Conservation (phyloP, 2,113 vertebrate genomes). For the Cichladusa arquata region DNA sequence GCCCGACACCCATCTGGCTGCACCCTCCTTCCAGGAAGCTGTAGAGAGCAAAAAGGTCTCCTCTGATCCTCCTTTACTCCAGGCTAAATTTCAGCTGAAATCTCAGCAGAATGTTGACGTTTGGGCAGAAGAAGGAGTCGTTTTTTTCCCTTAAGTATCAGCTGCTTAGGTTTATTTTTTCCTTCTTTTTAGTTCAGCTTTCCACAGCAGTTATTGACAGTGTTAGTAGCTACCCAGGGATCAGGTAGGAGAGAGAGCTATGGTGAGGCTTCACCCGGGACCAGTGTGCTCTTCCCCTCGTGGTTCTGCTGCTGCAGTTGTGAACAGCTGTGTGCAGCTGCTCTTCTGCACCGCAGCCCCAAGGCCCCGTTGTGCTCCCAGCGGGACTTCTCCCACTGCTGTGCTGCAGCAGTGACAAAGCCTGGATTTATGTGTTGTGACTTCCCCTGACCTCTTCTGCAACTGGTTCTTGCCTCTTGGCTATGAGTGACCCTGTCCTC, state of each 20-base stretch:
- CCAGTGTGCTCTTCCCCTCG: fast-evolving
- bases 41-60: not conserved
- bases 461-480: not conserved
- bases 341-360: not conserved
- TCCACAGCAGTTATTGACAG: not conserved
- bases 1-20: not conserved
- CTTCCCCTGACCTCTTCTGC: not conserved
- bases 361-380: fast-evolving
- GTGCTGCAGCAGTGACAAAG: fast-evolving
- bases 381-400: not conserved
- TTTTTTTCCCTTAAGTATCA: not conserved
- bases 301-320: not conserved
- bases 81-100: not conserved
- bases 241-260: not conserved
- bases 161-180: not conserved
- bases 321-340: not conserved
- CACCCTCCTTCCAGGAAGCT: not conserved
- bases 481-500: not conserved
- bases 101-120: not conserved
- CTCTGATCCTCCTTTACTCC: not conserved
- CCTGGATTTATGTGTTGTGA: not conserved
- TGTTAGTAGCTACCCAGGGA: not conserved
- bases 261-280: not conserved
- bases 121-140: not conserved
- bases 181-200: not conserved